These are phyloP conservation scores for Boloria selene DNA, from an alignment of 2,888 invertebrate genomes.

Conservation along the genomic window DNA sequence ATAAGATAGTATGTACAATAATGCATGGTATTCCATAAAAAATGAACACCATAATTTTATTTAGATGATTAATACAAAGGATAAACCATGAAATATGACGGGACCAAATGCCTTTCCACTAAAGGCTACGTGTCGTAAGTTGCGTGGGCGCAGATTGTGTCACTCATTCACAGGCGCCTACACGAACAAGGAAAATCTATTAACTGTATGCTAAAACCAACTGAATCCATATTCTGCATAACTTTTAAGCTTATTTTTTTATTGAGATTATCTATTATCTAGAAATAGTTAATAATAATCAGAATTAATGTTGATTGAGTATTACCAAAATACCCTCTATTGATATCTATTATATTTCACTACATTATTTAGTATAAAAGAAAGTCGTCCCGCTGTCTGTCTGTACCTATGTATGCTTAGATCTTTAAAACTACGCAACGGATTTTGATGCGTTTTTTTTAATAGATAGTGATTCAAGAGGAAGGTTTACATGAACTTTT, in stretches of 20 bases:
- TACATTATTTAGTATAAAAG: too few relatives aligned
- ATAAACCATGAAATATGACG: constrained; percentile 11
- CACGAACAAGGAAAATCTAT: constrained; percentile 19
- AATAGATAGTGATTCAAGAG: too few relatives aligned
- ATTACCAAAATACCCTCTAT: too few relatives aligned
- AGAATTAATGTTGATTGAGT: too few relatives aligned
- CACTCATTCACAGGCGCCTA: constrained; percentile 56
- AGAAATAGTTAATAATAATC: too few relatives aligned
- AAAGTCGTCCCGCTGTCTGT: too few relatives aligned
- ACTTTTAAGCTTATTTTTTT: not conserved
- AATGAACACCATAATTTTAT: not conserved
- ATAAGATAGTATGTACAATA: not conserved
- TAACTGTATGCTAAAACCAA: constrained; percentile 10
- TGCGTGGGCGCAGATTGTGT: constrained; percentile 59
- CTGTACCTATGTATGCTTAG: too few relatives aligned
- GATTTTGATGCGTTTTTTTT: too few relatives aligned
- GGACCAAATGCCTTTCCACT: constrained; percentile 42
- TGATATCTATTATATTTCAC: too few relatives aligned
- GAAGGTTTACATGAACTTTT: too few relatives aligned
- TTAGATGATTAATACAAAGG: constrained; percentile 8
- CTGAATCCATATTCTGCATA: constrained; percentile 1
- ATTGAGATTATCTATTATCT: not conserved
- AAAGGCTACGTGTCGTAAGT: constrained; percentile 51
- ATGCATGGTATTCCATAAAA: not conserved
- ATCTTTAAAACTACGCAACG: too few relatives aligned